Percentiles rank a stretch among this genome's conserved stretches.
These are phyloP conservation scores for Nycticryphes semicollaris DNA, from an alignment of 2,113 vertebrate genomes.

Conservation along the genomic window DNA sequence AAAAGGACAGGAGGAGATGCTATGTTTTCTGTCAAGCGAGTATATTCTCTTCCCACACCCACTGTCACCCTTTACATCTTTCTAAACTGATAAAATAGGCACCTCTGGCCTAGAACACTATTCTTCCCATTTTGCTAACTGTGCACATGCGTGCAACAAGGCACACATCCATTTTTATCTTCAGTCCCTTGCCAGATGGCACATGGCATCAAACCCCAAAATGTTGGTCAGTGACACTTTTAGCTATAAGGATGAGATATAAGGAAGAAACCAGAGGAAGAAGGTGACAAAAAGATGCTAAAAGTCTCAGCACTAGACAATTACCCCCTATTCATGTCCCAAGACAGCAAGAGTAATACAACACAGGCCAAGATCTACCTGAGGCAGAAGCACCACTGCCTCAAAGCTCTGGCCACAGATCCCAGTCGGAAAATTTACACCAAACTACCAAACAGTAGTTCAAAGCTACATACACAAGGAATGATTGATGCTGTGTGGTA, in stretches of 20 bases:
- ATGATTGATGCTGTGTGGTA: neutral
- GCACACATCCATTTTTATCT: neutral
- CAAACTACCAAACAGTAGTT: neutral
- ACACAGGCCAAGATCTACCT: neutral
- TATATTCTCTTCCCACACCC: neutral
- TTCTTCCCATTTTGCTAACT: neutral
- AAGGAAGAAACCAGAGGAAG: neutral
- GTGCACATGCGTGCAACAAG: neutral
- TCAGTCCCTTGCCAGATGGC: neutral
- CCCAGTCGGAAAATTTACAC: neutral
- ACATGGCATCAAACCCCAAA: neutral
- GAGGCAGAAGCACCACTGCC: neutral
- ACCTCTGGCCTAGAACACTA: fast-evolving
- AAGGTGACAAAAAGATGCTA: neutral
- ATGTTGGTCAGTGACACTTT: neutral
- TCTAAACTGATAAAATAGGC: neutral
- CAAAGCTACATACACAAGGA: neutral
- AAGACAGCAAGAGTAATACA: neutral
- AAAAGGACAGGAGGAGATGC: neutral
- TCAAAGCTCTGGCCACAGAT: neutral
- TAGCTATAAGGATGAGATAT: neutral
- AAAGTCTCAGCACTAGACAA: neutral
- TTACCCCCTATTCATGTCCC: neutral
- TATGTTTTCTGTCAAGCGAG: neutral
- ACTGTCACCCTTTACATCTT: neutral